These are phyloP conservation scores for Parambassis ranga DNA, from an alignment of 2,797 vertebrate species.

Conservation along the genomic window DNA sequence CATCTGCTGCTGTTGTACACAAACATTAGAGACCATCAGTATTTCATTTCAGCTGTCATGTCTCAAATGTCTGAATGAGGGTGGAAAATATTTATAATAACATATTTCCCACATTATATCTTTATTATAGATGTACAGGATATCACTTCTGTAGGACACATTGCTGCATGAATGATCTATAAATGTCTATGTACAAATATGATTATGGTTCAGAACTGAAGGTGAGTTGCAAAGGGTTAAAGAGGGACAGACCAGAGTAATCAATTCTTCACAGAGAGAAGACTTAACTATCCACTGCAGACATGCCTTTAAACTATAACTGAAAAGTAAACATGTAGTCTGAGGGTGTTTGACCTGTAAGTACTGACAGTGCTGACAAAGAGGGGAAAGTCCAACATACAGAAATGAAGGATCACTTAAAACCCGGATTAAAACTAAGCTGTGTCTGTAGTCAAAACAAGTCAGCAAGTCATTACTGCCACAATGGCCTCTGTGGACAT, in stretches of 20 bases:
- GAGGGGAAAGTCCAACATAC: not conserved
- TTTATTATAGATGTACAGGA: slow-evolving; percentile 64
- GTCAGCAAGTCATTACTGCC: not conserved
- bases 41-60: no score
- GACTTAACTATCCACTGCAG: not conserved
- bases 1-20: no score
- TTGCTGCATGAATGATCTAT: slow-evolving; percentile 24
- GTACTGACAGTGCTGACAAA: not conserved
- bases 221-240: not conserved
- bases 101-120: slow-evolving; percentile 19
- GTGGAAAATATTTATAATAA: not conserved
- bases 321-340: slow-evolving; percentile 6
- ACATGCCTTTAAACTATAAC: not conserved
- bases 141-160: slow-evolving; percentile 27
- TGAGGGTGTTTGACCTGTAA: not conserved
- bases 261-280: not conserved
- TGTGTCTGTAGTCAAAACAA: not conserved
- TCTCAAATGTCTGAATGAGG: no score
- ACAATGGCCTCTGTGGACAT: not conserved
- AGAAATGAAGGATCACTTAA: not conserved
- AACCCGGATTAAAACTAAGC: slow-evolving; percentile 15
- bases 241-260: not conserved
- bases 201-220: slow-evolving; percentile 6
- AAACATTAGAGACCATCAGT: no score
- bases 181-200: slow-evolving; percentile 47